phyloP scores from a whole-genome alignment of 2,797 vertebrate genomes.

The Hypotaenidia philippensis region DNA sequence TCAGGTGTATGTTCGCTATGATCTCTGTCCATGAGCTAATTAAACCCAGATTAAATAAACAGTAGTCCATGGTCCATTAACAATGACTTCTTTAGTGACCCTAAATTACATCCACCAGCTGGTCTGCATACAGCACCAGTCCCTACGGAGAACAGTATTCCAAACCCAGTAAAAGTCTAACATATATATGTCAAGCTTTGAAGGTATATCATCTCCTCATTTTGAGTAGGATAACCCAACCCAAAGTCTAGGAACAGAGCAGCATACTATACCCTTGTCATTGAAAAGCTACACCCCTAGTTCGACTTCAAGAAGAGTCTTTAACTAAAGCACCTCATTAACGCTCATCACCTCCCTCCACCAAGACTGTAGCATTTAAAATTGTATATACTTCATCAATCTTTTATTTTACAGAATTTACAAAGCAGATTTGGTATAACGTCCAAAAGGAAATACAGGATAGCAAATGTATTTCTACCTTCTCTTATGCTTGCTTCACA shows the following conservation, averaged over 20 bases:
- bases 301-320: neutral
- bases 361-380: neutral
- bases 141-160: neutral
- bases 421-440: neutral
- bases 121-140: neutral
- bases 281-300: neutral
- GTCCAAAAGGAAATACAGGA: neutral
- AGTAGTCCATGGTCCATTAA: neutral
- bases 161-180: neutral
- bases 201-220: neutral
- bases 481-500: neutral
- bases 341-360: neutral
- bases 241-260: neutral
- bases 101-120: neutral
- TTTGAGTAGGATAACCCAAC: neutral
- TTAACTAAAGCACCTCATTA: neutral
- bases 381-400: neutral
- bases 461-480: neutral
- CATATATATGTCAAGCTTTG: neutral
- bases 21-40: neutral
- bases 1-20: neutral
- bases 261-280: neutral
- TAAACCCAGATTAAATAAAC: neutral
- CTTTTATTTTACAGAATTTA: neutral
- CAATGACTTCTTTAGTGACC: neutral